These are phyloP conservation scores for Chrysodeixis includens DNA, from an alignment of 2,888 invertebrate species.

Conservation along the genomic window DNA sequence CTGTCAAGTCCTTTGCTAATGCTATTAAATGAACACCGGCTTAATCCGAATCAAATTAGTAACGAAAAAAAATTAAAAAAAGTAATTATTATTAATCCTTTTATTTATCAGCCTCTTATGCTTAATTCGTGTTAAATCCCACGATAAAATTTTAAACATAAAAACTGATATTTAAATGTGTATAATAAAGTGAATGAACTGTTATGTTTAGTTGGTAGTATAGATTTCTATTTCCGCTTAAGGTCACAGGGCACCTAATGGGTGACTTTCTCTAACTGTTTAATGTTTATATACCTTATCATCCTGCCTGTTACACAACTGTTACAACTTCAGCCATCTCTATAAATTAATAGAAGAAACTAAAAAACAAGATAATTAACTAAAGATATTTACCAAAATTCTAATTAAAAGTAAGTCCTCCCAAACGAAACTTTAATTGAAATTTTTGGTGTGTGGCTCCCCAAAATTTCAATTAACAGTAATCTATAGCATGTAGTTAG, in stretches of 20 bases:
- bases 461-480: too few species aligned
- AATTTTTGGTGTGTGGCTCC: too few species aligned
- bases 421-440: too few species aligned
- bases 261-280: neutral
- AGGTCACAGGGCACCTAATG: neutral
- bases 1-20: slow-evolving; percentile 69
- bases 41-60: slow-evolving; percentile 36
- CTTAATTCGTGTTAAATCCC: neutral
- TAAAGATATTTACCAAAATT: too few species aligned
- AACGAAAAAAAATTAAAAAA: neutral
- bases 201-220: neutral
- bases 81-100: neutral
- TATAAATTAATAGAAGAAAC: neutral
- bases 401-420: too few species aligned
- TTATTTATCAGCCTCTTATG: neutral
- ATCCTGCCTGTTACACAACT: neutral
- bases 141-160: neutral
- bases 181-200: too few species aligned
- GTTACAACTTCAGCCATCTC: neutral
- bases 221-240: slow-evolving; percentile 1
- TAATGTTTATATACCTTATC: neutral
- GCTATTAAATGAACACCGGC: slow-evolving; percentile 62
- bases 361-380: too few species aligned
- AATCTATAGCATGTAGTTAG: too few species aligned
- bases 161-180: neutral